Evolutionary conservation across 2,797 vertebrate genomes (phyloP), one percentile per base, ranked within the genome.

Genomic region (Enteromius thamalakanensis): DNA sequence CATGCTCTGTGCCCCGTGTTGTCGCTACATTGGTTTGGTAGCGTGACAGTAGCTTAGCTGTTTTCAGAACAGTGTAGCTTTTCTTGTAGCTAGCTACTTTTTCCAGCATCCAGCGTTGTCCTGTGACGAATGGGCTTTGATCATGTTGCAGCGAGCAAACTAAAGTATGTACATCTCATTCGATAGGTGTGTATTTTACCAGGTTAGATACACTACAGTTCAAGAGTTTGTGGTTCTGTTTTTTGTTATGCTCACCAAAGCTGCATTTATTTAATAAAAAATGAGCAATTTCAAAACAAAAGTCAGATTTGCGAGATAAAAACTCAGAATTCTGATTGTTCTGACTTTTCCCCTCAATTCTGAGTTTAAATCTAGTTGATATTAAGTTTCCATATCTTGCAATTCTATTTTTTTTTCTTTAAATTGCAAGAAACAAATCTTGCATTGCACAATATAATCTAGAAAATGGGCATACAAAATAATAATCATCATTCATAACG

Each of bases 41-140:
- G 76, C 42, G 60, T 65, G 76, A 64, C 42, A 64, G 60, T 67
- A 47, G 76, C 76, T 64, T 65, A 65, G 40, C 76, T 78, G 76
- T 62, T 34, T 78, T 47, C 40, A 64, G 53, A 76, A 60, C 74
- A 60, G 32, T 42, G 74, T 32, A 32, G 71, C 4, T 76, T 60
- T 58, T 58, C 72, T 58, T 75, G 26, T 40, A 58, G 49, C 51
- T 1, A 58, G 72, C 21, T 37, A 76, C 32, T 19, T 62, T 76
- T 76, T 11, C 21, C 12, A 58, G 2, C 32, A 40, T 7, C 19
- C 49, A 15, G 32, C 4, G 14, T 11, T 62, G 14, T 29, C 17
- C 1, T 42, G 37, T 26, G 40, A 60, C 34, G 2, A 47, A 64
- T 21, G 15, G 14, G 9, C 21, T 60, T 42, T 76, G 15, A 37